Conservation (phyloP, 2,113 vertebrate genomes). For the Hippoglossus stenolepis region DNA sequence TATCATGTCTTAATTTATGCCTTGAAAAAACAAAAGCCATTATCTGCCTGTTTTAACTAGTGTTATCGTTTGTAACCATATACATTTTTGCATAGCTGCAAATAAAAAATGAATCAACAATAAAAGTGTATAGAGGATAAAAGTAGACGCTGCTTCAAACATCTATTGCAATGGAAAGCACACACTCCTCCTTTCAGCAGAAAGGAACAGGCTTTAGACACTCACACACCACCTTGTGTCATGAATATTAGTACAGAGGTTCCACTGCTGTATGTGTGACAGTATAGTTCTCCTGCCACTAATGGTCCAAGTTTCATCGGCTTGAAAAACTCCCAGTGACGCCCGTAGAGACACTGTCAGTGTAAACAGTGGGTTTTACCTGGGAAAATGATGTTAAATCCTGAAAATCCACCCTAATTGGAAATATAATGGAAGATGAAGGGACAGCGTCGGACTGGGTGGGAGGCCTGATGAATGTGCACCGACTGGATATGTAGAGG, state of each 20-base stretch:
- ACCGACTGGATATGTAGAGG: conserved; percentile 47
- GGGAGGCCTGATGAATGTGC: conserved; percentile 60
- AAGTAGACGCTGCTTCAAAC: background rate
- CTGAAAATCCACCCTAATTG: conserved; percentile 62
- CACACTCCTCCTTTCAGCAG: conserved; percentile 8
- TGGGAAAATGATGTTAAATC: conserved; percentile 60
- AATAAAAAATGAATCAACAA: background rate
- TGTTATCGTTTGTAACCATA: background rate
- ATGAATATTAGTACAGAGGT: conserved; percentile 7
- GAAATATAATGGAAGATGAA: conserved; percentile 82
- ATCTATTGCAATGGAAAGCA: background rate
- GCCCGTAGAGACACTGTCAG: conserved; percentile 44
- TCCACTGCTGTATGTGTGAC: conserved; percentile 31
- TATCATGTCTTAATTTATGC: background rate
- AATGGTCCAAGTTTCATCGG: conserved; percentile 42
- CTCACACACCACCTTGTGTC: conserved; percentile 30
- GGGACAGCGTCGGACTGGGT: conserved; percentile 72
- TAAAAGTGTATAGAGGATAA: background rate
- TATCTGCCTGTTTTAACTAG: background rate
- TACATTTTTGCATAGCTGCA: background rate
- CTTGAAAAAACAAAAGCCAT: background rate
- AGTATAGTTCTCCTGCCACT: conserved; percentile 13
- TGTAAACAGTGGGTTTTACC: conserved; percentile 52
- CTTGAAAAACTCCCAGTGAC: conserved; percentile 36
- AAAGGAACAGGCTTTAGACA: conserved; percentile 19